Evolutionary conservation across 2,888 invertebrate species (phyloP).

Genomic region (Baronia brevicornis): DNA sequence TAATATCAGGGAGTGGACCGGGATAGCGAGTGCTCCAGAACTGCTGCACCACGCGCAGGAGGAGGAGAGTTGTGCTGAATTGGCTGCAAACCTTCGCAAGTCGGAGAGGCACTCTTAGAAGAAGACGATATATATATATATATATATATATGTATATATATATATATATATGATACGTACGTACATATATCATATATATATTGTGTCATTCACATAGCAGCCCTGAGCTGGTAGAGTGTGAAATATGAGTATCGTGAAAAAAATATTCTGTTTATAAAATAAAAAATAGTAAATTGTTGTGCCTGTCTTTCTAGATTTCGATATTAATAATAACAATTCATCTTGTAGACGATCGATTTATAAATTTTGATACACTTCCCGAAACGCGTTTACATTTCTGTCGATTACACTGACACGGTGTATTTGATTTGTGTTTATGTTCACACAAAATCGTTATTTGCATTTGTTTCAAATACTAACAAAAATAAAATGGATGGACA

Average conservation of each 20-base stretch:
- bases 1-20: too few relatives aligned
- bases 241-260: constrained; percentile 25
- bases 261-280: constrained; percentile 12
- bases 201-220: constrained; percentile 10
- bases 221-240: constrained; percentile 20
- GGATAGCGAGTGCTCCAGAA: too few relatives aligned
- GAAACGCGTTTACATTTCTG: constrained; percentile 7
- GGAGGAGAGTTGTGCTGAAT: too few relatives aligned
- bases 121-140: too few relatives aligned
- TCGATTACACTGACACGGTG: constrained; percentile 5
- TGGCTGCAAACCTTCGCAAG: too few relatives aligned
- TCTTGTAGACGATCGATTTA: constrained; percentile 10
- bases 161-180: too few relatives aligned
- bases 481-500: too few relatives aligned
- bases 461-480: too few relatives aligned
- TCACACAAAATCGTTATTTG: background rate
- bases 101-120: too few relatives aligned
- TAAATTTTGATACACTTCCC: constrained; percentile 11
- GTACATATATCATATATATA: constrained; percentile 15
- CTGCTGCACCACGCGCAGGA: too few relatives aligned
- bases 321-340: constrained; percentile 13
- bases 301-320: constrained; percentile 11
- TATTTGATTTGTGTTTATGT: constrained; percentile 1
- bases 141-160: too few relatives aligned
- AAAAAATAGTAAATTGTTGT: constrained; percentile 10